These are phyloP conservation scores for Leptodactylus fallax DNA, from an alignment of 2,797 vertebrate genomes.

Conservation along the genomic window DNA sequence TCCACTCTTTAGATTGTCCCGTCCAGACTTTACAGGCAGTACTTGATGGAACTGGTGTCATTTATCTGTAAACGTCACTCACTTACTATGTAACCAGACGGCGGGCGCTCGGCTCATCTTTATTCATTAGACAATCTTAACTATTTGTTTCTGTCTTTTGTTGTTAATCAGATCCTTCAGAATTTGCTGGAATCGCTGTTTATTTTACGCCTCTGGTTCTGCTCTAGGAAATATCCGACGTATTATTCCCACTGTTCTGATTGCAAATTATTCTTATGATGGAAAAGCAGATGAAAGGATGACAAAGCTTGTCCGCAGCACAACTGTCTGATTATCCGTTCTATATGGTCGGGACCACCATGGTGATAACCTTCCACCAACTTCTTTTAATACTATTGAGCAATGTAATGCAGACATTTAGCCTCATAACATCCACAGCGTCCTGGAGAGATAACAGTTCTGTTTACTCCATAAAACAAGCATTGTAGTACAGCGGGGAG, in stretches of 20 bases:
- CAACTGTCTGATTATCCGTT: constrained; percentile 17
- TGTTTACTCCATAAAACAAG: constrained; percentile 57
- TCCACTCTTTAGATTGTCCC: background rate
- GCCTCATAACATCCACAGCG: constrained; percentile 20
- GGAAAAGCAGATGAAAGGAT: constrained; percentile 28
- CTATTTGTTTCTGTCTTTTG: constrained; percentile 20
- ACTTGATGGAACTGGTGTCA: background rate
- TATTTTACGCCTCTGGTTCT: constrained; percentile 27
- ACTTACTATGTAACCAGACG: background rate
- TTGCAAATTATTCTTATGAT: constrained; percentile 30
- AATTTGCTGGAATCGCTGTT: background rate
- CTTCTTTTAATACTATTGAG: constrained; percentile 22
- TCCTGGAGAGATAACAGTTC: constrained; percentile 47
- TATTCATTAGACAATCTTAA: constrained; percentile 11
- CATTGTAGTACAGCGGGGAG: constrained; percentile 28
- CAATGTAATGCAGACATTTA: constrained; percentile 38
- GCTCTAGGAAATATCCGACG: background rate
- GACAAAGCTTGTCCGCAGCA: background rate
- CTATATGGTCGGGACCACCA: constrained; percentile 38
- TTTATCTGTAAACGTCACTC: background rate
- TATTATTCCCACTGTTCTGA: constrained; percentile 9
- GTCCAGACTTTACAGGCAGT: background rate
- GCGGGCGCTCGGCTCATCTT: constrained; percentile 1
- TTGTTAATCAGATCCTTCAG: constrained; percentile 11
- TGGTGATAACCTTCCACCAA: constrained; percentile 10